Percentiles rank a stretch among this genome's conserved stretches.
Evolutionary conservation across 2,888 invertebrate genomes (phyloP).

Genomic region (Sthenelais limicola): DNA sequence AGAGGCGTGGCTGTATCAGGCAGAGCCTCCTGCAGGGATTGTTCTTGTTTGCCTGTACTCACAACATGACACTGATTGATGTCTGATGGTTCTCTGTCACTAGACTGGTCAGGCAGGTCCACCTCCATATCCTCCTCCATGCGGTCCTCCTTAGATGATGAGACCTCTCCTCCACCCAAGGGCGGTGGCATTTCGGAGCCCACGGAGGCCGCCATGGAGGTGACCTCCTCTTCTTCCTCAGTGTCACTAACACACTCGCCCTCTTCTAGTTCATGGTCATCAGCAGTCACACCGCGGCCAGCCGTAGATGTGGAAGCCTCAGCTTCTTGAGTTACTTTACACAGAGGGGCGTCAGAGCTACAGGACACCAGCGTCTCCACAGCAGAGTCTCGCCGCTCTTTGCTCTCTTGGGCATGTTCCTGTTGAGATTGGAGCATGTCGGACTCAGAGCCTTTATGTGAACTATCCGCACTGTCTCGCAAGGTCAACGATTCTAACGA

Average conservation of each 20-base stretch:
- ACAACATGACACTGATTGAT: slow-evolving; percentile 5
- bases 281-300: not conserved
- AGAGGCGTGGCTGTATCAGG: slow-evolving; percentile 13
- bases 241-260: slow-evolving; percentile 31
- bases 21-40: slow-evolving; percentile 14
- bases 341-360: slow-evolving; percentile 17
- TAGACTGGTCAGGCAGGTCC: slow-evolving; percentile 28
- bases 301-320: slow-evolving; percentile 8
- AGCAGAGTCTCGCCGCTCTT: slow-evolving; percentile 5
- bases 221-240: slow-evolving; percentile 26
- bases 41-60: slow-evolving; percentile 10
- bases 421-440: too few species aligned
- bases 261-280: slow-evolving; percentile 28
- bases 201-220: slow-evolving; percentile 7
- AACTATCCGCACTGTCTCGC: slow-evolving; percentile 10
- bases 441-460: slow-evolving; percentile 4
- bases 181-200: not conserved
- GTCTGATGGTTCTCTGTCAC: too few species aligned
- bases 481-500: slow-evolving; percentile 19
- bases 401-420: too few species aligned
- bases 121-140: slow-evolving; percentile 24
- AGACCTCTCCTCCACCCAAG: not conserved
- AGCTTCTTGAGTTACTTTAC: not conserved
- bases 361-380: slow-evolving; percentile 31
- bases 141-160: slow-evolving; percentile 27